phyloP scores from a whole-genome alignment of 2,888 invertebrate genomes.

The Hydraecia micacea region DNA sequence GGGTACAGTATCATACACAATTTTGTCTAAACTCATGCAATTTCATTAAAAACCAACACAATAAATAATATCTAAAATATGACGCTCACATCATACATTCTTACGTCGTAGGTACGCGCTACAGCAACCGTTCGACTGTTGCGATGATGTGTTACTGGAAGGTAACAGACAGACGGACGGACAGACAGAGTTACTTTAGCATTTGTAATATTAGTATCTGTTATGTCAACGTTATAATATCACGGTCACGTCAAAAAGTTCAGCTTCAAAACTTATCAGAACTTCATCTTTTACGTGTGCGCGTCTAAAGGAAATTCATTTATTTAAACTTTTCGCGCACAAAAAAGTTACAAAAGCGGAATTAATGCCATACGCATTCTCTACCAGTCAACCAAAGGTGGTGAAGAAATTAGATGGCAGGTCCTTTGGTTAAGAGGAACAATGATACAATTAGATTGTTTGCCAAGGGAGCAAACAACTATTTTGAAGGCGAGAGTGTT shows the following conservation, averaged over 20 bases:
- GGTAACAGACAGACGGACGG: background rate
- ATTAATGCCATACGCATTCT: too few species aligned
- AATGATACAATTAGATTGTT: too few species aligned
- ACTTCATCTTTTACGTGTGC: conserved; percentile 53
- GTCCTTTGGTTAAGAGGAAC: background rate
- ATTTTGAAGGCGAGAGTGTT: too few species aligned
- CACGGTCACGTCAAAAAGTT: conserved; percentile 46
- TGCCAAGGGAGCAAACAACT: too few species aligned
- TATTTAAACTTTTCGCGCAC: background rate
- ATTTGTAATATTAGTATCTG: background rate
- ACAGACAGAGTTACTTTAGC: background rate
- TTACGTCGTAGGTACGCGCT: background rate
- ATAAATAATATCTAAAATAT: background rate
- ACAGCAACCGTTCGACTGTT: background rate
- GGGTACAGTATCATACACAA: background rate
- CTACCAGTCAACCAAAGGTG: background rate
- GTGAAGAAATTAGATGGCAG: background rate
- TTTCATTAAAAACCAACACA: background rate
- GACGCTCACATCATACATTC: background rate
- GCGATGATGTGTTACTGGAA: background rate
- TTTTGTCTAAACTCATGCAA: background rate
- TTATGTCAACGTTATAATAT: conserved; percentile 7
- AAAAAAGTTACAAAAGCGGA: background rate
- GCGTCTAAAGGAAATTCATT: conserved; percentile 6
- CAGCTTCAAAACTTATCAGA: conserved; percentile 26